A percentile compares a stretch with the other conserved stretches of the same genome.
These are phyloP conservation scores for Pangasius sanitwongsei DNA, from an alignment of 2,797 vertebrate species.

Conservation along the genomic window DNA sequence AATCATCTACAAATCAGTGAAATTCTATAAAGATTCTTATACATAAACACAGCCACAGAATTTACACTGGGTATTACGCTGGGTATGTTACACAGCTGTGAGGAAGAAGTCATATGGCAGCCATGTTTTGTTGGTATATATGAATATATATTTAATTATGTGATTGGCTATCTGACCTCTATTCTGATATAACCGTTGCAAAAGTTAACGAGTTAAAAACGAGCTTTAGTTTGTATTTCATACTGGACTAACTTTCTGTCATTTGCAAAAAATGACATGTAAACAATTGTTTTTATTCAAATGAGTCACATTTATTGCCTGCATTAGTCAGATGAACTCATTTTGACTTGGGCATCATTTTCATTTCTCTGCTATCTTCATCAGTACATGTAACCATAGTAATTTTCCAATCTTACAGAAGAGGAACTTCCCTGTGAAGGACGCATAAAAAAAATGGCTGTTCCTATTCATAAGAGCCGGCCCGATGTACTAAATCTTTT, in stretches of 20 bases:
- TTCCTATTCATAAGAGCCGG: constrained; percentile 54
- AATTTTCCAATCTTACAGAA: constrained; percentile 51
- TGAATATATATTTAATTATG: background rate
- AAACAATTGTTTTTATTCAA: constrained; percentile 16
- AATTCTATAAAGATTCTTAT: background rate
- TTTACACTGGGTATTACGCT: background rate
- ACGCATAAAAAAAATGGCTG: constrained; percentile 45
- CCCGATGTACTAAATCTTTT: constrained; percentile 58
- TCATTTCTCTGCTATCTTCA: constrained; percentile 41
- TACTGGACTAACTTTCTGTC: background rate
- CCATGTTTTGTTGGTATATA: background rate
- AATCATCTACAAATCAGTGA: background rate
- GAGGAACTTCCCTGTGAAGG: constrained; percentile 54
- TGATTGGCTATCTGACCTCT: background rate
- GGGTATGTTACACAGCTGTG: background rate
- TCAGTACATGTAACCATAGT: constrained; percentile 43
- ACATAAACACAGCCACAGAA: background rate
- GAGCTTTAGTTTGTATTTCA: background rate
- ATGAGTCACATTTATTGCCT: constrained; percentile 41
- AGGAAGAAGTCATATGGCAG: background rate
- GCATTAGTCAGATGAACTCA: constrained; percentile 34
- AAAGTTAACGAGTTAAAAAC: background rate
- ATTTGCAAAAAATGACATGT: background rate
- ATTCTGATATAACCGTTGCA: background rate
- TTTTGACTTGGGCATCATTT: constrained; percentile 40